phyloP scores from a whole-genome alignment of 1,140 invertebrate genomes.

The Maconellicoccus hirsutus region DNA sequence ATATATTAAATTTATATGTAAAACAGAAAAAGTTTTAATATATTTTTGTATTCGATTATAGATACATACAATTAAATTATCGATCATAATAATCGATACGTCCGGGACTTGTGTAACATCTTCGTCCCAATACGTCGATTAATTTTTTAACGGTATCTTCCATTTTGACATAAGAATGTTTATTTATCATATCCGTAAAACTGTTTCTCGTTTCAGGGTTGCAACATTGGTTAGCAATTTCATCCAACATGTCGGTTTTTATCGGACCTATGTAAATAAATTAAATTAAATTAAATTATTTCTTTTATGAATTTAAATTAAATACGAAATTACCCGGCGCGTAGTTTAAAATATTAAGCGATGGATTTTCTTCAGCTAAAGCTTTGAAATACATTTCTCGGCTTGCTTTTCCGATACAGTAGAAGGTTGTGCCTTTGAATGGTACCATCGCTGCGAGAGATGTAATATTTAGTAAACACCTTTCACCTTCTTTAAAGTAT shows the following conservation, averaged over 20 bases:
- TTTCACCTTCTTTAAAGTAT: constrained; percentile 39
- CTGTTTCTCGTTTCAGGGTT: constrained; percentile 50
- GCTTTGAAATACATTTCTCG: constrained; percentile 79
- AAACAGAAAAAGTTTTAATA: too few species aligned
- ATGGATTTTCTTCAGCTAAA: constrained; percentile 66
- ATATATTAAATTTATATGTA: too few species aligned
- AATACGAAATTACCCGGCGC: constrained; percentile 55
- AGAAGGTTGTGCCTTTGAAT: constrained; percentile 60
- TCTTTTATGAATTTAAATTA: too few species aligned
- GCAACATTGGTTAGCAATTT: constrained; percentile 44
- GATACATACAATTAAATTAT: not conserved
- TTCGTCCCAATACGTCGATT: constrained; percentile 52
- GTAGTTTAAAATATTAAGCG: constrained; percentile 74
- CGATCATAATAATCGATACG: constrained; percentile 66
- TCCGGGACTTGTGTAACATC: constrained; percentile 65
- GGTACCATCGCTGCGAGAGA: constrained; percentile 69
- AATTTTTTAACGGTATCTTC: constrained; percentile 64
- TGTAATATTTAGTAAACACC: constrained; percentile 72
- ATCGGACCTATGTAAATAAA: constrained; percentile 46
- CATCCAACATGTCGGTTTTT: constrained; percentile 77
- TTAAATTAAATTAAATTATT: not conserved
- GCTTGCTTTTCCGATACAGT: constrained; percentile 80
- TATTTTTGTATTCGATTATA: too few species aligned
- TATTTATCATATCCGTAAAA: constrained; percentile 41
- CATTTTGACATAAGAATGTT: constrained; percentile 53